These are phyloP conservation scores for Paraescarpia echinospica DNA, from an alignment of 1,140 invertebrate species.

Conservation along the genomic window DNA sequence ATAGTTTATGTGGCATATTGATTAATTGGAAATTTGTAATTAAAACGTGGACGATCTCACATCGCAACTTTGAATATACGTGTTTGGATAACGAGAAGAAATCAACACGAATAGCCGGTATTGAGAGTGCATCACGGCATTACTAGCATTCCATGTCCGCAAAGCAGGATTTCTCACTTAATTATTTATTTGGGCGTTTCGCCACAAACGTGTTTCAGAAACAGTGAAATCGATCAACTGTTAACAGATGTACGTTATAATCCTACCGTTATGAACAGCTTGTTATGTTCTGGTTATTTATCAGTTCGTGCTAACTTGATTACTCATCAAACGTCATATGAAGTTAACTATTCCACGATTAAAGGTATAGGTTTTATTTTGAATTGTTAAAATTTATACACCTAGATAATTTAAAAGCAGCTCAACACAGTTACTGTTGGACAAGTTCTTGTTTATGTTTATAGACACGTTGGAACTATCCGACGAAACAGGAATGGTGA, in stretches of 20 bases:
- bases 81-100: no score
- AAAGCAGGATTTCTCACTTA: no score
- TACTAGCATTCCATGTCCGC: no score
- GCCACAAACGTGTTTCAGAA: not conserved
- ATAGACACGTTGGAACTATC: not conserved
- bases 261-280: not conserved
- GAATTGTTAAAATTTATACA: not conserved
- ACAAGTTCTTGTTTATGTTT: not conserved
- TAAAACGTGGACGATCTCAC: no score
- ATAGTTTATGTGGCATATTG: no score
- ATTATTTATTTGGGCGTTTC: not conserved
- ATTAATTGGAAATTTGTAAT: no score
- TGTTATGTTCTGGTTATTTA: not conserved
- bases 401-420: not conserved
- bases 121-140: no score
- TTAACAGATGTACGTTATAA: not conserved
- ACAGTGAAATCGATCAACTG: not conserved
- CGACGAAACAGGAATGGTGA: not conserved
- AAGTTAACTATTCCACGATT: not conserved
- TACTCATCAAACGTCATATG: not conserved
- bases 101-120: no score
- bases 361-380: not conserved
- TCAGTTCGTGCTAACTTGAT: not conserved
- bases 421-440: not conserved
- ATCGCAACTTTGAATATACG: no score